These are phyloP conservation scores for Tauraco erythrolophus DNA, from an alignment of 2,113 vertebrate species.

Conservation along the genomic window DNA sequence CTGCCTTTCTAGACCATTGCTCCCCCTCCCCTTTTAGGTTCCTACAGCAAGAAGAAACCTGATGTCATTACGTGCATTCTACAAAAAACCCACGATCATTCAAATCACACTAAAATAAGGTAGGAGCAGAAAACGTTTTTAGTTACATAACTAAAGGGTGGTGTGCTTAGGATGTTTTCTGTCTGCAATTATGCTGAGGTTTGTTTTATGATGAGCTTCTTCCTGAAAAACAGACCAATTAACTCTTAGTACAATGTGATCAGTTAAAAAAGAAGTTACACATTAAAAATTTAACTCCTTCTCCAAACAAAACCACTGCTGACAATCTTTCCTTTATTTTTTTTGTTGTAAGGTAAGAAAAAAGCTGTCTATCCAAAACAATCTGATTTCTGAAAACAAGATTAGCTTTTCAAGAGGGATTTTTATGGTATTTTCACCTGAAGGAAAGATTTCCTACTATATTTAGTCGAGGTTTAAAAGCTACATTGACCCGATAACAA, in stretches of 20 bases:
- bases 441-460: not conserved
- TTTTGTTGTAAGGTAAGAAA: not conserved
- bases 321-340: not conserved
- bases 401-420: not conserved
- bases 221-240: constrained; percentile 31
- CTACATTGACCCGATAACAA: rapidly evolving
- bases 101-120: not conserved
- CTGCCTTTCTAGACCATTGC: not conserved
- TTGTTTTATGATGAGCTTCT: not conserved
- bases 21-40: not conserved
- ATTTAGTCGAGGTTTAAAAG: not conserved
- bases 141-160: constrained; percentile 29
- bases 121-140: not conserved
- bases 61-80: not conserved
- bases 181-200: not conserved
- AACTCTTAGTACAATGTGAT: not conserved
- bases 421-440: not conserved
- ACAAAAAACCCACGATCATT: not conserved
- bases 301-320: not conserved
- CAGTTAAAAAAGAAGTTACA: not conserved
- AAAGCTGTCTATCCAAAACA: not conserved
- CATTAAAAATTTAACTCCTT: not conserved
- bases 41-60: not conserved
- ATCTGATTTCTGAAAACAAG: not conserved
- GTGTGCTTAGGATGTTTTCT: not conserved